Evolutionary conservation across 2,888 invertebrate species (phyloP).

Genomic region (Margaritifera margaritifera): DNA sequence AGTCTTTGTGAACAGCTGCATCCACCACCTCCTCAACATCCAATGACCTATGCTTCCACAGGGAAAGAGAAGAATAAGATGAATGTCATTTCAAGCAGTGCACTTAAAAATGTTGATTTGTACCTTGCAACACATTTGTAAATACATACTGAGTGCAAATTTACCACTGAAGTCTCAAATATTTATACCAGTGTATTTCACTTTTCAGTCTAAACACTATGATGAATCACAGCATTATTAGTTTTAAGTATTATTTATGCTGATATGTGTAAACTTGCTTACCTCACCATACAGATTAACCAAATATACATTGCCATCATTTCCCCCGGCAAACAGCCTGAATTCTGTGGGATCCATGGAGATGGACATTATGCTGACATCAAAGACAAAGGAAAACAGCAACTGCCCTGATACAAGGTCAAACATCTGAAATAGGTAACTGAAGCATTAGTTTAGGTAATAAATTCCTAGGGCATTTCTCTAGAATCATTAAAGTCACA

Average conservation of each 20-base stretch:
- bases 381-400: conserved; percentile 84
- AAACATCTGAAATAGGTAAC: conserved; percentile 77
- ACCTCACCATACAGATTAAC: conserved; percentile 80
- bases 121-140: too few species aligned
- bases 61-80: too few species aligned
- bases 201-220: neutral
- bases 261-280: conserved; percentile 8
- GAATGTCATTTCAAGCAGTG: too few species aligned
- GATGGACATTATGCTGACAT: conserved; percentile 81
- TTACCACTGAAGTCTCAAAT: neutral
- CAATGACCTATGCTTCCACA: too few species aligned
- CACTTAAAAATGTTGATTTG: too few species aligned
- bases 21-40: too few species aligned
- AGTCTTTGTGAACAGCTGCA: too few species aligned
- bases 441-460: neutral
- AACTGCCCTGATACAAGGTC: conserved; percentile 81
- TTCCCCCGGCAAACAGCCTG: conserved; percentile 83
- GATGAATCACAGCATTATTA: neutral
- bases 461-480: neutral
- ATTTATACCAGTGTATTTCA: neutral
- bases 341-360: conserved; percentile 82
- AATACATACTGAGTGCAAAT: neutral
- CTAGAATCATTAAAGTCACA: too few species aligned
- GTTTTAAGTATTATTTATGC: conserved; percentile 4
- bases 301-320: conserved; percentile 80